Conservation (phyloP, 2,888 invertebrate genomes). For the Apeira syringaria region DNA sequence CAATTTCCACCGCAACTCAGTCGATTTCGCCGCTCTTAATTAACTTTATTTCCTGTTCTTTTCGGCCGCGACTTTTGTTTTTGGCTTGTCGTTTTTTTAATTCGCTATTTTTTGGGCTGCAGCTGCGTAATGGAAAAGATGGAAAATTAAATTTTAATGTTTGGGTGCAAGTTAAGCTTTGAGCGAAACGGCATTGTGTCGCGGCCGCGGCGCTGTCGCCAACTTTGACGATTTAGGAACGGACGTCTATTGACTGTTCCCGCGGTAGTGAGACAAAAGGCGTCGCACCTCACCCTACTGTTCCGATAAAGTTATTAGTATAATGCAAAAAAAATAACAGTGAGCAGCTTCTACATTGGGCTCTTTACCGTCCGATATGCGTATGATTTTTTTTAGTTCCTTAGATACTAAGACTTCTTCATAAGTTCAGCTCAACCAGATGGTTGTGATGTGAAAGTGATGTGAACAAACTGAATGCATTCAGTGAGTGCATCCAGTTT, state of each 20-base stretch:
- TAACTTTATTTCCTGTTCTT: slow-evolving; percentile 84
- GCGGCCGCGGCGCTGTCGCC: slow-evolving; percentile 52
- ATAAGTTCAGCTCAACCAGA: too few relatives aligned
- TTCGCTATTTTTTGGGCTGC: slow-evolving; percentile 81
- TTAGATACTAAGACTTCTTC: too few relatives aligned
- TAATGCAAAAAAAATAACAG: too few relatives aligned
- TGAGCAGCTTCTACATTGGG: too few relatives aligned
- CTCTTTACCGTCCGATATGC: too few relatives aligned
- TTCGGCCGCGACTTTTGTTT: slow-evolving; percentile 79
- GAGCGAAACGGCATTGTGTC: slow-evolving; percentile 68
- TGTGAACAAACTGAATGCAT: too few relatives aligned
- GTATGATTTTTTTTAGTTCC: too few relatives aligned
- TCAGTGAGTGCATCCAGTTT: too few relatives aligned
- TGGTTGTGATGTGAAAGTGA: too few relatives aligned
- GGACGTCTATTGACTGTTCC: slow-evolving; percentile 57
- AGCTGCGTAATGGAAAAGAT: slow-evolving; percentile 80
- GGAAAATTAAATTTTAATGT: slow-evolving; percentile 82
- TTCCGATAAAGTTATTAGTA: too few relatives aligned
- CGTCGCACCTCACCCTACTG: slow-evolving; percentile 33
- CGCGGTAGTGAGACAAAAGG: slow-evolving; percentile 51
- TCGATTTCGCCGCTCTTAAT: slow-evolving; percentile 83
- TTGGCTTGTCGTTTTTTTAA: slow-evolving; percentile 70
- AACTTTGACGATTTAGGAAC: slow-evolving; percentile 67
- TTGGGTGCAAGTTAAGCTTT: slow-evolving; percentile 78
- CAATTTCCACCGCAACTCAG: slow-evolving; percentile 83